These are phyloP conservation scores for Calameuta idolon DNA, from an alignment of 2,888 invertebrate genomes.

Conservation along the genomic window DNA sequence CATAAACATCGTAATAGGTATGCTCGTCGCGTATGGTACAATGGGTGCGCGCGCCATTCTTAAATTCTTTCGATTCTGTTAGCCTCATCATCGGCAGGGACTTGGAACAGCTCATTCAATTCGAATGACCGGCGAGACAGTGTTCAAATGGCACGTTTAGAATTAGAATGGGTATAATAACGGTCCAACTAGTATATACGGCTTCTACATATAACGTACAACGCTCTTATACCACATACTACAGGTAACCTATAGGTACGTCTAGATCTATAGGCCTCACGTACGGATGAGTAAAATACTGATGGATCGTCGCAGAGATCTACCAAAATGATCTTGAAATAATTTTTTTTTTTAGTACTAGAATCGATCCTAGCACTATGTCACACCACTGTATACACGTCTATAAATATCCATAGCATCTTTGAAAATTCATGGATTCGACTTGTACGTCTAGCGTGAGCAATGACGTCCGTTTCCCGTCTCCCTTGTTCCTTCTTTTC, in stretches of 20 bases:
- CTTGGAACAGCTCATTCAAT: slow-evolving; percentile 7
- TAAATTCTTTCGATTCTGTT: neutral
- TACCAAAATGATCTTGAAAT: neutral
- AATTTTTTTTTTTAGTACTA: neutral
- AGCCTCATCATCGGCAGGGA: slow-evolving; percentile 4
- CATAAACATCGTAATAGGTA: slow-evolving; percentile 34
- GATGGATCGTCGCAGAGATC: neutral
- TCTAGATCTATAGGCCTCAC: neutral
- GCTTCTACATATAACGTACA: neutral
- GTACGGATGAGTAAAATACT: neutral
- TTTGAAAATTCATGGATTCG: neutral
- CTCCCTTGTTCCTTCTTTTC: neutral
- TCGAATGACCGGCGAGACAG: slow-evolving; percentile 3
- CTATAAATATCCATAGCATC: neutral
- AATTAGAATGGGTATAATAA: slow-evolving; percentile 42
- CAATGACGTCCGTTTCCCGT: neutral
- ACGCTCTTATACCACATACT: neutral
- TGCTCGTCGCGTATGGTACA: slow-evolving; percentile 24
- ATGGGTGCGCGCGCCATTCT: slow-evolving; percentile 13
- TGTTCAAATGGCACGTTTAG: slow-evolving; percentile 31
- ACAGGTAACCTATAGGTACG: neutral
- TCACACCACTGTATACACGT: neutral
- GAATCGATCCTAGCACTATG: neutral
- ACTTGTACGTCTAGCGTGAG: neutral
- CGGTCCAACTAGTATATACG: slow-evolving; percentile 15